These are phyloP conservation scores for Portunus trituberculatus DNA, from an alignment of 1,140 invertebrate genomes.

Conservation along the genomic window DNA sequence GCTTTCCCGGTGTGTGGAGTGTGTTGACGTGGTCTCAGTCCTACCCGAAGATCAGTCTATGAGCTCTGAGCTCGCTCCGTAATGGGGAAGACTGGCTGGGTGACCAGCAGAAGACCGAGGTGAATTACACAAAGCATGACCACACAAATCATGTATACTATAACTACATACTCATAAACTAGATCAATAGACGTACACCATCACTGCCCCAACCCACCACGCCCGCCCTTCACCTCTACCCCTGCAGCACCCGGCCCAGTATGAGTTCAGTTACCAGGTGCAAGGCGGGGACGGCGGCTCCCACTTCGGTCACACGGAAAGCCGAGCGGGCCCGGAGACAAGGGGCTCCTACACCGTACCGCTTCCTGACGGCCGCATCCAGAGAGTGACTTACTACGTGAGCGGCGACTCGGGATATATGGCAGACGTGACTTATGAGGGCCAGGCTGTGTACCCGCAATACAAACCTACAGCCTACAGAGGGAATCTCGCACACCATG, in stretches of 20 bases:
- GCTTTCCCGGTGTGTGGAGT: too few relatives aligned
- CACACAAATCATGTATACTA: too few relatives aligned
- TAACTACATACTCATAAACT: too few relatives aligned
- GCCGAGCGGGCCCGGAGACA: constrained; percentile 73
- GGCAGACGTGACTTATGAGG: constrained; percentile 78
- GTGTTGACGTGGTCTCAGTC: too few relatives aligned
- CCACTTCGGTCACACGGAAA: constrained; percentile 77
- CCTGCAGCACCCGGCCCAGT: background rate
- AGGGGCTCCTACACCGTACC: constrained; percentile 81
- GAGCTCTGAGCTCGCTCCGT: too few relatives aligned
- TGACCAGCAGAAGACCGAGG: too few relatives aligned
- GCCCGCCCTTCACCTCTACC: background rate
- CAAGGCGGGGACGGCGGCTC: constrained; percentile 68
- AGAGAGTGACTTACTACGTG: constrained; percentile 78
- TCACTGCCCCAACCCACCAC: too few relatives aligned
- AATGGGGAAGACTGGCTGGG: too few relatives aligned
- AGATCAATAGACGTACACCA: too few relatives aligned
- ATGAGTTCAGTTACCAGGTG: constrained; percentile 71
- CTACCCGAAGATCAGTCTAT: too few relatives aligned
- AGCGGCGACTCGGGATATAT: constrained; percentile 78
- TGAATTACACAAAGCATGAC: too few relatives aligned
- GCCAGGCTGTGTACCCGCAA: constrained; percentile 72
- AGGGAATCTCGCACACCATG: background rate
- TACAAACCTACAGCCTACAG: background rate
- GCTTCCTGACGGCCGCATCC: constrained; percentile 78